Conservation (phyloP, 1,140 invertebrate genomes). For the Neodiprion pinetum region DNA sequence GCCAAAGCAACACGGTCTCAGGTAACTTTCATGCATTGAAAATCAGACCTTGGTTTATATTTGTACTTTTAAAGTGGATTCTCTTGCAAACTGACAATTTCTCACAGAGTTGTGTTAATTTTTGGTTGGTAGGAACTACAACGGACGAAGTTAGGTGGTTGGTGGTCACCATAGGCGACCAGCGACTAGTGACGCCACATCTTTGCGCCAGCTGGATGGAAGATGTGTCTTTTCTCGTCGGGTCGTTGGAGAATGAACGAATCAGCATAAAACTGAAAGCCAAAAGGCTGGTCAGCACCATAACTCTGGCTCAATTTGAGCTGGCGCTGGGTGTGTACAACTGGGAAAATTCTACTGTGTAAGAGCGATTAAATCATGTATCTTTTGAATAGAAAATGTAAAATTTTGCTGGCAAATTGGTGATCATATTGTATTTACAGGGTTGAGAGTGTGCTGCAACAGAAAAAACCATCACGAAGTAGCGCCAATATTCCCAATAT, state of each 20-base stretch:
- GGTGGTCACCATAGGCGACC: conserved; percentile 58
- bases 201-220: conserved; percentile 59
- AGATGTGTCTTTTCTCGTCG: conserved; percentile 63
- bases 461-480: conserved; percentile 58
- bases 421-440: conserved; percentile 40
- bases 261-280: conserved; percentile 61
- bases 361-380: conserved; percentile 36
- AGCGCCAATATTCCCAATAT: conserved; percentile 54
- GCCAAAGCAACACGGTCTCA: conserved; percentile 43
- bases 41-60: conserved; percentile 31
- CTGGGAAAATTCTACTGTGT: conserved; percentile 60
- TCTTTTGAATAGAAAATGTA: too few species aligned
- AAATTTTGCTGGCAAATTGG: too few species aligned
- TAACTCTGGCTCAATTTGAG: conserved; percentile 62
- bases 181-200: conserved; percentile 56
- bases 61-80: neutral
- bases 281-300: conserved; percentile 62
- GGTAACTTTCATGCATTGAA: conserved; percentile 24
- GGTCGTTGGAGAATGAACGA: conserved; percentile 58
- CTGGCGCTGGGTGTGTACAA: conserved; percentile 60
- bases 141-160: conserved; percentile 56
- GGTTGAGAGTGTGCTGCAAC: conserved; percentile 60
- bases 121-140: conserved; percentile 25
- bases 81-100: too few species aligned
- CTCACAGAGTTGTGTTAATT: conserved; percentile 6